Evolutionary conservation across 2,113 vertebrate genomes (phyloP).

Genomic region (Cacatua alba): DNA sequence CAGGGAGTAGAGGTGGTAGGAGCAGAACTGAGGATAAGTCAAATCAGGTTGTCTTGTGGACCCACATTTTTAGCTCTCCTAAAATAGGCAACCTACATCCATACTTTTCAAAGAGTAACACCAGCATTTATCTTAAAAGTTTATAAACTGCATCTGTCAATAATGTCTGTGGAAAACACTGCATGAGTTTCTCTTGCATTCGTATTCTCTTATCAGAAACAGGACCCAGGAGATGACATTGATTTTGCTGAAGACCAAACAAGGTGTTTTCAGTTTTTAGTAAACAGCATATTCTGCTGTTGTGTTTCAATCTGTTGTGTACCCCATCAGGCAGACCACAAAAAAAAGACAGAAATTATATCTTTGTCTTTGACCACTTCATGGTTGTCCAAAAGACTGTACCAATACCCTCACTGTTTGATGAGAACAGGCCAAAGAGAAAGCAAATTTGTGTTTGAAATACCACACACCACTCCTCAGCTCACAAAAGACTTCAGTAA

Average conservation of each 20-base stretch:
- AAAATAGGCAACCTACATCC: background rate
- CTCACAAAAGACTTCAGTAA: background rate
- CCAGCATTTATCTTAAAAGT: background rate
- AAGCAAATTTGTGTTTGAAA: background rate
- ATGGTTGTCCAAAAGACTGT: background rate
- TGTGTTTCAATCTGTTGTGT: background rate
- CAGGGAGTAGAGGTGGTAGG: background rate
- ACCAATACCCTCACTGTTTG: background rate
- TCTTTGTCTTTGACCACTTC: background rate
- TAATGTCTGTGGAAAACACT: background rate
- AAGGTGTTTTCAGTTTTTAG: background rate
- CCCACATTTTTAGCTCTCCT: fast-evolving
- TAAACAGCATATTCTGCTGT: background rate
- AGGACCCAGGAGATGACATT: background rate
- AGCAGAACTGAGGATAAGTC: background rate
- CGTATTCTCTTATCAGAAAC: background rate
- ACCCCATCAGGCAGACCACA: background rate
- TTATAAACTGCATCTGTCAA: background rate
- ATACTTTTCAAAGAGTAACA: background rate
- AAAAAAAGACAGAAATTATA: background rate
- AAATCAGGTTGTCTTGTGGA: background rate
- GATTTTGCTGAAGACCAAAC: background rate
- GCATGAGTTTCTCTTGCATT: background rate
- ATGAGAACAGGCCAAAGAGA: background rate
- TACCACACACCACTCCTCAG: background rate